Evolutionary conservation across 1,140 invertebrate genomes (phyloP), one percentile per base, ranked within the genome.

Genomic region (Temnothorax nylanderi): DNA sequence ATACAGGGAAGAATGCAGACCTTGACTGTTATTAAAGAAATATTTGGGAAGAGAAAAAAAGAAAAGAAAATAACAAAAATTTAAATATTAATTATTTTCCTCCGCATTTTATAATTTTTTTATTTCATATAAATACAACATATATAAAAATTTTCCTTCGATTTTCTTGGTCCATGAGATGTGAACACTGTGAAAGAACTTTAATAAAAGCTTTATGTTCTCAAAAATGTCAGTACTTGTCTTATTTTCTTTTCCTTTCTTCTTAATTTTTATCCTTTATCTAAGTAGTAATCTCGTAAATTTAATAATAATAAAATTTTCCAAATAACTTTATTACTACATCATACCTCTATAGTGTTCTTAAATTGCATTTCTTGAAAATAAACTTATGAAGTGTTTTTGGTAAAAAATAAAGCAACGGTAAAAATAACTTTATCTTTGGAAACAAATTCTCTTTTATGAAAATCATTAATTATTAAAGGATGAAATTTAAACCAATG

Each of bases 121-220:
- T 67, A 44, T 69, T 69, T 69, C 21, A 69, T 16, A 47, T 69
- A 47, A 10, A 69, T 44, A 47, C 21, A 49, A 44, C 11, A 67
- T 7, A 44, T 13, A 67, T 21, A 41, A 21, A 21, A 41, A 21
- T 44, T 41, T 41, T 44, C 3, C 64, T 67, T 37, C 11, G 2
- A 62, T 62, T 11, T 37, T 44, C 34, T 65, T 44, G 18, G 10
- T 41, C 64, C 64, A 44, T 13, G 10, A 67, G 10, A 67, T 67
- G 37, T 44, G 6, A 67, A 67, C n/a, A 44, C 18, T 41, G 5
- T 21, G 34, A 67, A 21, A 67, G 16, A 67, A 44, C 18, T 67
- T 67, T 67, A 67, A 67, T 67, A 67, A 67, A 67, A 67, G 8
- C n/a, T 67, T 21, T 67, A 44, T 41, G 4, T 44, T 67, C 64